Evolutionary conservation across 2,888 invertebrate species (phyloP).

Genomic region (Schizotus pectinicornis): DNA sequence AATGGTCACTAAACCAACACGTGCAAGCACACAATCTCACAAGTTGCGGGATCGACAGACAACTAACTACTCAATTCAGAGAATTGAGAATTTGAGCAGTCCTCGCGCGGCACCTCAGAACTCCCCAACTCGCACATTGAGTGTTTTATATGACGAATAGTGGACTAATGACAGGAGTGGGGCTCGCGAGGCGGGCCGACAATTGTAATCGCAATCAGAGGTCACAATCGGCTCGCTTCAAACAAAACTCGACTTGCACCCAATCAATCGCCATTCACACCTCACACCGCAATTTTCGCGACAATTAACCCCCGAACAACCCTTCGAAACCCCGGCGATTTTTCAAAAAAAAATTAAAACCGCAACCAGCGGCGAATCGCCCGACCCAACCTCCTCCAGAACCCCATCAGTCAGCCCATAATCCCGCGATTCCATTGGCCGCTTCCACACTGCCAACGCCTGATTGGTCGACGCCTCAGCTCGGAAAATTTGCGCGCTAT

Average conservation of each 20-base stretch:
- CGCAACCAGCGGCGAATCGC: conserved; percentile 1
- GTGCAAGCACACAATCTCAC: conserved; percentile 2
- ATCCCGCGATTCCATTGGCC: conserved; percentile 20
- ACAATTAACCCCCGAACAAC: not conserved
- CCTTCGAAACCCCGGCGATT: not conserved
- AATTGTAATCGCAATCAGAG: conserved; percentile 14
- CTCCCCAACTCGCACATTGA: conserved; percentile 22
- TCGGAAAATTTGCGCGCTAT: conserved; percentile 13
- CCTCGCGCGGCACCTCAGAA: conserved; percentile 14
- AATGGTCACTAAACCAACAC: not conserved
- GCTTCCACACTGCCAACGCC: conserved; percentile 18
- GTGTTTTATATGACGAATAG: conserved; percentile 27
- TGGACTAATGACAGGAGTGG: conserved; percentile 28
- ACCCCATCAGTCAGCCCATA: conserved; percentile 29
- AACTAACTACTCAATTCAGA: conserved; percentile 12
- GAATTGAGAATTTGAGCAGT: conserved; percentile 20
- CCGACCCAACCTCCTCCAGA: conserved; percentile 9
- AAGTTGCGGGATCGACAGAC: conserved; percentile 16
- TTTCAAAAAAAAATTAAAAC: conserved; percentile 1
- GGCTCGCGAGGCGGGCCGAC: conserved; percentile 22
- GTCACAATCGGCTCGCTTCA: conserved; percentile 29
- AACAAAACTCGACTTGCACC: conserved; percentile 10
- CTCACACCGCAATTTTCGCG: not conserved
- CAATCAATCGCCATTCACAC: not conserved
- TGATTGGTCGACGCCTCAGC: conserved; percentile 12